These are phyloP conservation scores for Heliconius melpomene DNA, from an alignment of 1,140 invertebrate species.

Conservation along the genomic window DNA sequence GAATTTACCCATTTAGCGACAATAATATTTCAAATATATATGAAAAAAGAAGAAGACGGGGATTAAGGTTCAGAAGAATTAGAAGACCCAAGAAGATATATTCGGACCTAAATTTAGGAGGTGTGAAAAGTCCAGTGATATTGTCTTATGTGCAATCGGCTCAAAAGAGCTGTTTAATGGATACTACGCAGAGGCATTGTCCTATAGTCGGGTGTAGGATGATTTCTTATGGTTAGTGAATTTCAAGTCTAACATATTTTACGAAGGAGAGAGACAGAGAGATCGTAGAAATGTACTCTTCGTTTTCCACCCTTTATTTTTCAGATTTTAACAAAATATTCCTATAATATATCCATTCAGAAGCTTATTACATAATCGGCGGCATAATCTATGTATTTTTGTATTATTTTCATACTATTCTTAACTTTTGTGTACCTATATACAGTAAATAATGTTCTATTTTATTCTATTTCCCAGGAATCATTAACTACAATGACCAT, in stretches of 20 bases:
- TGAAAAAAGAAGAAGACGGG: slow-evolving; percentile 49
- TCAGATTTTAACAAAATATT: no score
- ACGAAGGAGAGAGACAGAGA: neutral
- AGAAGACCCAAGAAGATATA: slow-evolving; percentile 56
- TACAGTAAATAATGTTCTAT: neutral
- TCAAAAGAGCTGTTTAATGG: slow-evolving; percentile 62
- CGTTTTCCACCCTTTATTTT: no score
- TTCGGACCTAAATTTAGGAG: slow-evolving; percentile 56
- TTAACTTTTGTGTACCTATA: neutral
- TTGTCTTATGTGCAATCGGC: slow-evolving; percentile 61
- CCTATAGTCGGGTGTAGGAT: slow-evolving; percentile 65
- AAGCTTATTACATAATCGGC: no score
- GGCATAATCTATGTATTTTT: no score
- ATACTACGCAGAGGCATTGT: slow-evolving; percentile 64
- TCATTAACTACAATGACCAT: slow-evolving; percentile 77
- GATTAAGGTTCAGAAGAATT: slow-evolving; percentile 54
- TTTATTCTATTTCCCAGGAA: slow-evolving; percentile 50
- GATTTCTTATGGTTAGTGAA: slow-evolving; percentile 61
- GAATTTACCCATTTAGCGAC: slow-evolving; percentile 61
- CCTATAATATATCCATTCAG: no score
- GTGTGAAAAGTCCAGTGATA: slow-evolving; percentile 57
- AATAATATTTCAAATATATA: slow-evolving; percentile 57
- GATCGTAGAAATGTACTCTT: no score
- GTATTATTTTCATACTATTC: no score
- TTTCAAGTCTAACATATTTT: neutral